Evolutionary conservation across 2,797 vertebrate species (phyloP).

Genomic region (Alauda arvensis): DNA sequence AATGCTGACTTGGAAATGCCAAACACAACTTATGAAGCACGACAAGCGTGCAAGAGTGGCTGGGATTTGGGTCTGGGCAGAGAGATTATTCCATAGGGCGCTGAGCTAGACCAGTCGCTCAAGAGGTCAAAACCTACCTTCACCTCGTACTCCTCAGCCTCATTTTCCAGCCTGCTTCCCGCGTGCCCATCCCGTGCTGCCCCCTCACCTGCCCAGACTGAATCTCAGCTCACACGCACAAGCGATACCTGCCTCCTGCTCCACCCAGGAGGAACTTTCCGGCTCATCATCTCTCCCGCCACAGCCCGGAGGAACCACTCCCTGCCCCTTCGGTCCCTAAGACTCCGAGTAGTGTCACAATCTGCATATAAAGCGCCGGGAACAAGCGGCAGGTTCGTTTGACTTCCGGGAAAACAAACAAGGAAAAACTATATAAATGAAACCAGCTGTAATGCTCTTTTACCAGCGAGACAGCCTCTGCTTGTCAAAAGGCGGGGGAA

Average conservation of each 20-base stretch:
- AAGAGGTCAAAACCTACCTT: background rate
- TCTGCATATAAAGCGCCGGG: background rate
- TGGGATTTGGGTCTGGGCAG: background rate
- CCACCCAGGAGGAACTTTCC: background rate
- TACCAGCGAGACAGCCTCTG: background rate
- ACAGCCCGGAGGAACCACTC: fast-evolving
- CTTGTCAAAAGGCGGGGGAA: background rate
- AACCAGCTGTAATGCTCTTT: background rate
- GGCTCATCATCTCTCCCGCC: too few species aligned
- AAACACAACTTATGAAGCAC: background rate
- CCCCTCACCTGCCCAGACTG: background rate
- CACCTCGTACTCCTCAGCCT: background rate
- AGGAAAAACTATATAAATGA: background rate
- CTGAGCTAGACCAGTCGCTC: background rate
- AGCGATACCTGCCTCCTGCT: background rate
- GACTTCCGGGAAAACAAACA: background rate
- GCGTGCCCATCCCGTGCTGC: background rate
- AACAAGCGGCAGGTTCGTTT: background rate
- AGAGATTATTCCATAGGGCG: background rate
- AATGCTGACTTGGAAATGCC: background rate
- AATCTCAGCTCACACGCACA: background rate
- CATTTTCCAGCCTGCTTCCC: background rate
- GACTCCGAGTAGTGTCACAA: background rate
- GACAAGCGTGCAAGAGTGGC: background rate
- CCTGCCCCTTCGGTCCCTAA: background rate